These are phyloP conservation scores for Stegastes partitus DNA, from an alignment of 2,113 vertebrate genomes.

Conservation along the genomic window DNA sequence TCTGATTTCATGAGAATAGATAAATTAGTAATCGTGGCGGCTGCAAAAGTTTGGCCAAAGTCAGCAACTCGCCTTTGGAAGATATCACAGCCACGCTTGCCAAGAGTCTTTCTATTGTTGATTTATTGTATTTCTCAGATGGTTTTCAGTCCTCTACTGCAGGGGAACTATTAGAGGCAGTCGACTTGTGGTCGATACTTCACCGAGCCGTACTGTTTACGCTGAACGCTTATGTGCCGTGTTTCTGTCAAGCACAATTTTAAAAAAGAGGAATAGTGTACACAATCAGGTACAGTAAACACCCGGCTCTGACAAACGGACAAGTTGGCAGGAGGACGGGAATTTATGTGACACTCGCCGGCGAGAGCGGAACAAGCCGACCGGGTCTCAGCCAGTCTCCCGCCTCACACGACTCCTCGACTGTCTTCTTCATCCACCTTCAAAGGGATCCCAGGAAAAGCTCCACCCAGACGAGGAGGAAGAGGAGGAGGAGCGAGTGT, in stretches of 20 bases:
- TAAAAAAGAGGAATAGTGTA: background rate
- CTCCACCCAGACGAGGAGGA: conserved; percentile 15
- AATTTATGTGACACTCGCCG: conserved; percentile 16
- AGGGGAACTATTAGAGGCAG: background rate
- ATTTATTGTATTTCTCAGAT: background rate
- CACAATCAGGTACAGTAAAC: background rate
- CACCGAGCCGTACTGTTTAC: conserved; percentile 1
- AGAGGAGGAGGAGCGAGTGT: conserved; percentile 28
- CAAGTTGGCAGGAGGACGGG: conserved; percentile 2
- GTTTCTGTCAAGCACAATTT: conserved; percentile 3
- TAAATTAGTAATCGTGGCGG: background rate
- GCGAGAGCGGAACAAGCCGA: conserved; percentile 17
- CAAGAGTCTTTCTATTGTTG: background rate
- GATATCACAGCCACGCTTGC: background rate
- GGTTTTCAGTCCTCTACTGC: conserved; percentile 12
- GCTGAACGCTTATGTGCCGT: background rate
- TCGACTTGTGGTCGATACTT: conserved; percentile 2
- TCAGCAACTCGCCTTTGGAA: background rate
- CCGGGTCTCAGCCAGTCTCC: conserved; percentile 27
- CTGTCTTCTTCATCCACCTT: conserved; percentile 6
- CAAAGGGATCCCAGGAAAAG: conserved; percentile 1
- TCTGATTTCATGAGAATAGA: too few species aligned
- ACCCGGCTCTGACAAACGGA: background rate
- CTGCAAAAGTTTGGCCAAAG: background rate
- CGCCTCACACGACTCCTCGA: conserved; percentile 4